Evolutionary conservation across 64 coral and sea anemone genomes (phyloP).

Genomic region (Montipora foliosa): DNA sequence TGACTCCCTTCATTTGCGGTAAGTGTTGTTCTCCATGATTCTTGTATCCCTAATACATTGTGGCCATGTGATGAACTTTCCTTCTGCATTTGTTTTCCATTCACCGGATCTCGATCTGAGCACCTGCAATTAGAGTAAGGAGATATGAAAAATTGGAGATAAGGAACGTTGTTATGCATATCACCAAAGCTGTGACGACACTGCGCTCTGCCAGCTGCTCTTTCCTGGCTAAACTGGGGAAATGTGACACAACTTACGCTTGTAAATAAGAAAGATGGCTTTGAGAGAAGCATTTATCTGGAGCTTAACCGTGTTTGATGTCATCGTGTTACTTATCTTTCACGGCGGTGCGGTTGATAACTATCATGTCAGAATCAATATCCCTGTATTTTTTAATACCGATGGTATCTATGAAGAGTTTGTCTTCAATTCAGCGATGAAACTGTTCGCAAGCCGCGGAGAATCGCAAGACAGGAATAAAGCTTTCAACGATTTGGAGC

Average conservation of each 20-base stretch:
- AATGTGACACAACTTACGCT: background rate
- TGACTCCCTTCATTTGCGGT: no score
- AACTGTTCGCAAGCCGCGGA: background rate
- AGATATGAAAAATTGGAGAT: background rate
- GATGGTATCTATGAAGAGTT: conserved; percentile 22
- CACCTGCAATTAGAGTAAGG: background rate
- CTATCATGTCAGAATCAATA: background rate
- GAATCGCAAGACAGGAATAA: background rate
- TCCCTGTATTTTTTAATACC: conserved; percentile 31
- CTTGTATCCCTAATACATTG: background rate
- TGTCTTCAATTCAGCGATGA: conserved; percentile 23
- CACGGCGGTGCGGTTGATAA: conserved; percentile 2
- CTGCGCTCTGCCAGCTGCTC: background rate
- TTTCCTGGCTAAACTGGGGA: background rate
- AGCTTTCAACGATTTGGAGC: background rate
- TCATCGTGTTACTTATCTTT: background rate
- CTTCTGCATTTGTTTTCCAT: background rate
- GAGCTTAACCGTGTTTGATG: background rate
- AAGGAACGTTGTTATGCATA: background rate
- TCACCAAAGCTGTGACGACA: background rate
- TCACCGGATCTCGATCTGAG: background rate
- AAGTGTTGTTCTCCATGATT: no score
- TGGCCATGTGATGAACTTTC: background rate
- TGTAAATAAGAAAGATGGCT: background rate
- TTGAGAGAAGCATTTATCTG: background rate